Evolutionary conservation across 2,888 invertebrate species (phyloP), one percentile per base, ranked within the genome.

Genomic region (Meiosimyza decipiens): DNA sequence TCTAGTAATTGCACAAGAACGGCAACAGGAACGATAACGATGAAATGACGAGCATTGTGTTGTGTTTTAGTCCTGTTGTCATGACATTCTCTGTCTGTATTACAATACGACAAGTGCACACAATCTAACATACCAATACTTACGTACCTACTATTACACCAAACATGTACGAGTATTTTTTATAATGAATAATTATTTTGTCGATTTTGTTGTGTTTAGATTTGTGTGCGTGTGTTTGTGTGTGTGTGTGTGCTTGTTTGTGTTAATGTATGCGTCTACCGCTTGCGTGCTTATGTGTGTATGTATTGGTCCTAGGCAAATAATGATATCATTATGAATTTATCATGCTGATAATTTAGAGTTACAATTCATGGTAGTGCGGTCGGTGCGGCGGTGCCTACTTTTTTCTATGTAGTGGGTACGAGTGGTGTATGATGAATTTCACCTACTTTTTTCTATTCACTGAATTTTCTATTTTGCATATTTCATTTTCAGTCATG

Each of bases 401-500:
- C 28, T 52, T 22, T n/a, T 49, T 50, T 16, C 40, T 40, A 40
- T 40, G 40, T 40, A 40, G 40, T 40, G 6, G 6, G 9, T 40
- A 40, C 40, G 3, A 22, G 22, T 22, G 28, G 28, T 28, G 28
- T 28, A 40, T 40, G 40, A 9, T 40, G 40, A 40, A 40, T 40
- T 6, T 40, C 9, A 40, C 40, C 40, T 40, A 40, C 40, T 52
- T 66, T 52, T n/a, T 67, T 57, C 6, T 54, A 18, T 57, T 28
- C 57, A 18, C 22, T 57, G 11, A 57, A 16, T 60, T 16, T 69
- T 11, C 28, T 47, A 70, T 70, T 33, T 60, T 33, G 47, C 40
- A 6, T 62, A 33, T 69, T n/a, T n/a, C 40, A 70, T 70, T 63
- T 66, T 40, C 67, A 67, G 72, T 18, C 72, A 66, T 60, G 66